phyloP scores from a whole-genome alignment of 1,140 invertebrate species.

The Pogonomyrmex barbatus region DNA sequence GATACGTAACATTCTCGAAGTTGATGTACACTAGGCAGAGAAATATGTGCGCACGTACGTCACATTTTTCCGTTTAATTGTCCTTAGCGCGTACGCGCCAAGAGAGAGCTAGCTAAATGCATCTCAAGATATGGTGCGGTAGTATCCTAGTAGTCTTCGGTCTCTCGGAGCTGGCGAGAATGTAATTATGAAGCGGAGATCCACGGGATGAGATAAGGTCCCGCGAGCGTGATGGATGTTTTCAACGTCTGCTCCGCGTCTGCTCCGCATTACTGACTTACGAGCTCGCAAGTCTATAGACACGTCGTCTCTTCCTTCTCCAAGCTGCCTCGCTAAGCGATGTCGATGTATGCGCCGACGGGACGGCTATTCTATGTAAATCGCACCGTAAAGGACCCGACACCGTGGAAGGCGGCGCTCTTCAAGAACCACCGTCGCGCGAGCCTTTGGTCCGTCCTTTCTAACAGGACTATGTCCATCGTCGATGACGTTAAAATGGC shows the following conservation, averaged over 20 bases:
- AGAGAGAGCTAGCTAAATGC: constrained; percentile 45
- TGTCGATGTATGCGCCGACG: constrained; percentile 75
- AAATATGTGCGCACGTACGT: constrained; percentile 48
- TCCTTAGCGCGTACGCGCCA: constrained; percentile 55
- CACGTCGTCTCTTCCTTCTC: constrained; percentile 60
- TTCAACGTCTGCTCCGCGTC: constrained; percentile 86
- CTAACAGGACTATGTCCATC: constrained; percentile 34
- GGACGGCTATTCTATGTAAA: constrained; percentile 85
- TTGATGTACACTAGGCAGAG: not conserved
- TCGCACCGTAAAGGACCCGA: constrained; percentile 83
- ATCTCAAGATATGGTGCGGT: constrained; percentile 62
- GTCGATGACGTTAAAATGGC: constrained; percentile 46
- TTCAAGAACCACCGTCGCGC: constrained; percentile 55
- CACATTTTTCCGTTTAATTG: constrained; percentile 73
- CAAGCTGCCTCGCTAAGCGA: constrained; percentile 70
- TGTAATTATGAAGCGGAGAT: constrained; percentile 86
- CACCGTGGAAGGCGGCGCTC: constrained; percentile 75
- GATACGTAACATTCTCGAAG: not conserved
- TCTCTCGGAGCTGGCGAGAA: constrained; percentile 78
- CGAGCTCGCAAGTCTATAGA: constrained; percentile 75
- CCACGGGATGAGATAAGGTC: constrained; percentile 83
- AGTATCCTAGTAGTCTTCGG: constrained; percentile 17
- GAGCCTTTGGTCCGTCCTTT: constrained; percentile 28
- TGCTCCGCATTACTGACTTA: constrained; percentile 85
- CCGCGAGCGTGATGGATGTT: constrained; percentile 85